These are phyloP conservation scores for Calephelis perditalis DNA, from an alignment of 2,888 invertebrate species.

Conservation along the genomic window DNA sequence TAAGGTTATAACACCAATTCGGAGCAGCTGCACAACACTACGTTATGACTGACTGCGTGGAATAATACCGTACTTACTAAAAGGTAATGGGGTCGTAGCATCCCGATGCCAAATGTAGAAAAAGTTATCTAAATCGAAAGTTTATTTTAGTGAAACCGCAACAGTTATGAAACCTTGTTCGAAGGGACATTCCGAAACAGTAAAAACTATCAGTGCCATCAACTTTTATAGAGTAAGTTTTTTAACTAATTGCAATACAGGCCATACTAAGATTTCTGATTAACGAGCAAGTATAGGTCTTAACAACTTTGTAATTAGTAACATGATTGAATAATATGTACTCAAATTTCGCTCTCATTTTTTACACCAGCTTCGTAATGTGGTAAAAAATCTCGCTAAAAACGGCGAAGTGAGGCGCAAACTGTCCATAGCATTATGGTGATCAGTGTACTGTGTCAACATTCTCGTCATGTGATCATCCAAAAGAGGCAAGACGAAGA, in stretches of 20 bases:
- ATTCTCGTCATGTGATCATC: constrained; percentile 28
- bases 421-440: constrained; percentile 36
- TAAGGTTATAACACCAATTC: no score
- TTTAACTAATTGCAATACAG: constrained; percentile 46
- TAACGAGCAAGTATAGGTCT: constrained; percentile 13
- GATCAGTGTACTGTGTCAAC: constrained; percentile 41
- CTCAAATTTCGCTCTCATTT: constrained; percentile 37
- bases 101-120: not conserved
- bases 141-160: not conserved
- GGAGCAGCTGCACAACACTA: no score
- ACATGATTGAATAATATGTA: constrained; percentile 6
- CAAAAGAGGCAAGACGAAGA: constrained; percentile 28
- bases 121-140: constrained; percentile 6
- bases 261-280: constrained; percentile 47
- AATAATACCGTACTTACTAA: no score
- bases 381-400: constrained; percentile 26
- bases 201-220: constrained; percentile 48
- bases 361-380: constrained; percentile 37
- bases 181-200: constrained; percentile 5
- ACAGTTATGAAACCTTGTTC: constrained; percentile 15
- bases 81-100: no score
- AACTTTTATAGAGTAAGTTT: constrained; percentile 53
- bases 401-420: constrained; percentile 21
- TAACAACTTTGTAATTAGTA: constrained; percentile 11
- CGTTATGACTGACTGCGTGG: no score